Conservation (phyloP, 2,888 invertebrate species). For the Athalia cordata region DNA sequence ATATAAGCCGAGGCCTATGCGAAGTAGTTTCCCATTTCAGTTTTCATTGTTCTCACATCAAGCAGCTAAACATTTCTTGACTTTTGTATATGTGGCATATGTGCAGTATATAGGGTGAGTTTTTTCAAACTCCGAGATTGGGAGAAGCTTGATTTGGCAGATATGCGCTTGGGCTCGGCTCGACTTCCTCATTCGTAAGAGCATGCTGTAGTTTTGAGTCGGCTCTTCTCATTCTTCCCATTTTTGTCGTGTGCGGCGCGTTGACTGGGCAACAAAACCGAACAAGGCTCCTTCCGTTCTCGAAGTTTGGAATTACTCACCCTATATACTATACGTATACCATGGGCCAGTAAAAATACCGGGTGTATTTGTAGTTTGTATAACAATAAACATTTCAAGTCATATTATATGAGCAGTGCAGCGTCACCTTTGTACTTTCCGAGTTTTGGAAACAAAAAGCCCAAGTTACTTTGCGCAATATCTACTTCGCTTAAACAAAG, state of each 20-base stretch:
- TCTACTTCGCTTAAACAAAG: neutral
- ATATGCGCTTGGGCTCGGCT: no score
- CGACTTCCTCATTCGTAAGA: no score
- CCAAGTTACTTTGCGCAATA: neutral
- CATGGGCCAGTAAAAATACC: neutral
- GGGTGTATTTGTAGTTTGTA: neutral
- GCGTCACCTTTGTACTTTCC: neutral
- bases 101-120: neutral
- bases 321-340: no score
- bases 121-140: no score
- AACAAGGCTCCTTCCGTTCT: no score
- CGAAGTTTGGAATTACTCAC: no score
- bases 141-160: no score
- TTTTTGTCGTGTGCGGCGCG: no score
- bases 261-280: no score
- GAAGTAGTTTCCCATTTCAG: conserved; percentile 49
- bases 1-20: neutral
- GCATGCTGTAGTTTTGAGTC: no score
- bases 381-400: neutral
- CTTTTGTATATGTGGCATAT: conserved; percentile 2
- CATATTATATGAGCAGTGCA: neutral
- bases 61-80: conserved; percentile 47
- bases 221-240: no score
- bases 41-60: conserved; percentile 51
- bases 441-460: neutral